These are phyloP conservation scores for Sminthurinus signatus DNA, from an alignment of 1,140 invertebrate species.

Conservation along the genomic window DNA sequence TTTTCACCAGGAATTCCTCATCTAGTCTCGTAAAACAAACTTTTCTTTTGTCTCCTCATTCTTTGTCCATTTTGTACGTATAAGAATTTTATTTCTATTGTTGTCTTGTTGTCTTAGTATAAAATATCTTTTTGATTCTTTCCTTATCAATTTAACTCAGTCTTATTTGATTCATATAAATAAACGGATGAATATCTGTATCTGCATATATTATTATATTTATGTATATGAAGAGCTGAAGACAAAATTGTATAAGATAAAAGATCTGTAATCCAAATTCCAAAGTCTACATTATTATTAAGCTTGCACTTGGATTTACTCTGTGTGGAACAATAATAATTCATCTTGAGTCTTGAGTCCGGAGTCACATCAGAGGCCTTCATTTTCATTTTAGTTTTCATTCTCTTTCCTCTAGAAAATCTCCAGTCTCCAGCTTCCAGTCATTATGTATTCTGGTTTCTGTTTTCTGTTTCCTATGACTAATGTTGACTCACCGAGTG, in stretches of 20 bases:
- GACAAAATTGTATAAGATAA: not conserved
- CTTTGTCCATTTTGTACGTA: too few relatives aligned
- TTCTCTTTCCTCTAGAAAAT: not conserved
- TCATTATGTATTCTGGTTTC: too few relatives aligned
- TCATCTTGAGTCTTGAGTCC: too few relatives aligned
- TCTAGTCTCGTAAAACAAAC: too few relatives aligned
- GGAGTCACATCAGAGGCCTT: constrained; percentile 26
- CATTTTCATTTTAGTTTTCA: not conserved
- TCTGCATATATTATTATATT: not conserved
- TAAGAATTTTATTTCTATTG: too few relatives aligned
- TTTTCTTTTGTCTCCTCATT: too few relatives aligned
- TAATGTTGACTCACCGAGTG: too few relatives aligned
- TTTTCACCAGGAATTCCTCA: constrained; percentile 13
- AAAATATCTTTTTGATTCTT: too few relatives aligned
- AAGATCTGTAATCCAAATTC: not conserved
- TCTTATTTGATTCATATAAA: not conserved
- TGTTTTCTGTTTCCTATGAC: not conserved
- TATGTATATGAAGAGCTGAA: not conserved
- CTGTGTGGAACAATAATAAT: constrained; percentile 24
- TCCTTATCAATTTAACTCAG: too few relatives aligned
- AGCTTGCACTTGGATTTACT: not conserved
- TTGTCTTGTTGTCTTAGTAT: too few relatives aligned
- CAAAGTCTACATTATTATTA: not conserved
- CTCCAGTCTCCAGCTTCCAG: too few relatives aligned
- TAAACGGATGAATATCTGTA: not conserved